A percentile compares a stretch with the other conserved stretches of the same genome.
phyloP scores from a whole-genome alignment of 2,113 vertebrate species.

The Erythrocercus mccallii region DNA sequence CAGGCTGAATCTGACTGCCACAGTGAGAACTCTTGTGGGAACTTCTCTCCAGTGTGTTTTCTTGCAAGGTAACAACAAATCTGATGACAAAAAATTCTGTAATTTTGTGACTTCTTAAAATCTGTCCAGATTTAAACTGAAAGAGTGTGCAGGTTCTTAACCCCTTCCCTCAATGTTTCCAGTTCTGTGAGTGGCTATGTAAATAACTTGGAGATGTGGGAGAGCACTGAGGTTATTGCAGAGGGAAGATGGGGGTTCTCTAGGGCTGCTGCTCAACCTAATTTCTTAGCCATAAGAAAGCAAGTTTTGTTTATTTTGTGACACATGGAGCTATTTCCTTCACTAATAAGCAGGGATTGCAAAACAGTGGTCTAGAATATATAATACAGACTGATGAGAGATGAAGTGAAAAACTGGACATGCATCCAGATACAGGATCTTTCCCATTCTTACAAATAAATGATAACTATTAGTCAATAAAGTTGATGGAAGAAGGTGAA shows the following conservation, averaged over 20 bases:
- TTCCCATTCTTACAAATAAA: neutral
- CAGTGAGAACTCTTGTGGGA: neutral
- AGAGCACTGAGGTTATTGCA: neutral
- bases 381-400: neutral
- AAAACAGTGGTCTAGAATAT: neutral
- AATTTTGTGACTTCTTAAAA: neutral
- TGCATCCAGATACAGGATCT: neutral
- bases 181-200: neutral
- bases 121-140: neutral
- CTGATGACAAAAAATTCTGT: neutral
- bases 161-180: fast-evolving
- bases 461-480: neutral
- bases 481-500: neutral
- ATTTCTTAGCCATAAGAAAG: neutral
- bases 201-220: neutral
- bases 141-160: neutral
- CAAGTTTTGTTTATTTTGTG: neutral
- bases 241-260: fast-evolving
- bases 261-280: neutral
- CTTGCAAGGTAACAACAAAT: neutral
- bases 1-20: neutral
- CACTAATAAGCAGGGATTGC: neutral
- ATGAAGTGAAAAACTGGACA: neutral
- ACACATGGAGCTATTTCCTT: neutral
- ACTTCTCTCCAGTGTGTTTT: neutral